phyloP scores from a whole-genome alignment of 1,140 invertebrate genomes.

The Stenopsyche tienmushanensis region DNA sequence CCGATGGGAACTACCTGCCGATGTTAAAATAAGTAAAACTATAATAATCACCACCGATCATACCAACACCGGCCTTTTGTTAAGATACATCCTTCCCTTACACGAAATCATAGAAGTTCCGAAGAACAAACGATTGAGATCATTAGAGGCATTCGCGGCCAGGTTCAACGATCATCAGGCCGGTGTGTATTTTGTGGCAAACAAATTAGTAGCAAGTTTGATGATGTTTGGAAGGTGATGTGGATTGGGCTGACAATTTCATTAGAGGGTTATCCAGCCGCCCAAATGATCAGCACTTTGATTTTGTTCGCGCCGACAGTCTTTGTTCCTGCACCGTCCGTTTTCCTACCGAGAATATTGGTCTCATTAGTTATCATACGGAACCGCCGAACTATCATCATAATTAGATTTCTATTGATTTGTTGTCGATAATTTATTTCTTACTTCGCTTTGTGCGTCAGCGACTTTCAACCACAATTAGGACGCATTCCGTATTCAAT shows the following conservation, averaged over 20 bases:
- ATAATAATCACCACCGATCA: background rate
- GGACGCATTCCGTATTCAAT: no score
- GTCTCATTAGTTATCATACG: constrained; percentile 12
- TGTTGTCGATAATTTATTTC: constrained; percentile 7
- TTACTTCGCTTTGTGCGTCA: background rate
- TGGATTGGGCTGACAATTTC: constrained; percentile 38
- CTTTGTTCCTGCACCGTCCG: constrained; percentile 1
- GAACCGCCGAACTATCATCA: background rate
- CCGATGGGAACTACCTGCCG: background rate
- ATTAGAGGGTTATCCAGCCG: constrained; percentile 36
- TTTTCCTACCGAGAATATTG: background rate
- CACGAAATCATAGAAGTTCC: no score
- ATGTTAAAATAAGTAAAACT: background rate
- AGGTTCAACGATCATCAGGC: background rate
- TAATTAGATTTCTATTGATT: constrained; percentile 13
- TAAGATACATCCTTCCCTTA: no score
- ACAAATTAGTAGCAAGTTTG: constrained; percentile 23
- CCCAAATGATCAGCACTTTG: constrained; percentile 4
- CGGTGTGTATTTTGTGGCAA: background rate
- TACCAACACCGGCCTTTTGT: background rate
- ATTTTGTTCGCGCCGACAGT: constrained; percentile 10
- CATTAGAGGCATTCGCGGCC: no score
- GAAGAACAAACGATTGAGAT: no score
- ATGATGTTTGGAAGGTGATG: constrained; percentile 19
- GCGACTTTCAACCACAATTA: background rate